A percentile compares a stretch with the other conserved stretches of the same genome.
Evolutionary conservation across 2,797 vertebrate species (phyloP).

Genomic region (Lemur catta): DNA sequence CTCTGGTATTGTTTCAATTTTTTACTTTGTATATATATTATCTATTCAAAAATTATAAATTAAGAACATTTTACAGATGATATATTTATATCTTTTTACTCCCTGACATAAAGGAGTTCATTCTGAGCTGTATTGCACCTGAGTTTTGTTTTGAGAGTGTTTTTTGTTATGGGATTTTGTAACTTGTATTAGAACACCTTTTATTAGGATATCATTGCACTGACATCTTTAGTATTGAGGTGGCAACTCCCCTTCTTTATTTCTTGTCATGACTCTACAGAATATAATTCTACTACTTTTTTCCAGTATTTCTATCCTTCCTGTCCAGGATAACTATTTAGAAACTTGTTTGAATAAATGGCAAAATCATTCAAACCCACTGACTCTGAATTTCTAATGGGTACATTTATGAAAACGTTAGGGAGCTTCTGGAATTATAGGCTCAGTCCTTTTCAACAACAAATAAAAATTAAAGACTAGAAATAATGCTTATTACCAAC

Average conservation of each 20-base stretch:
- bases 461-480: slow-evolving; percentile 46
- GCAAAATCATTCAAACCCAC: slow-evolving; percentile 26
- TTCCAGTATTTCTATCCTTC: background rate
- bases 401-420: slow-evolving; percentile 48
- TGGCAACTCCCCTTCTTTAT: background rate
- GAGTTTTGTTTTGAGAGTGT: slow-evolving; percentile 26
- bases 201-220: slow-evolving; percentile 43
- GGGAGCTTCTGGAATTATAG: background rate
- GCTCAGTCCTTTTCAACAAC: slow-evolving; percentile 13
- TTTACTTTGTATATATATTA: background rate
- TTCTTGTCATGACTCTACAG: background rate
- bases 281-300: slow-evolving; percentile 8
- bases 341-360: slow-evolving; percentile 34
- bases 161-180: slow-evolving; percentile 20
- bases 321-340: slow-evolving; percentile 20
- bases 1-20: background rate
- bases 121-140: background rate
- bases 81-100: background rate
- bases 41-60: background rate
- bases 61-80: background rate
- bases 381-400: slow-evolving; percentile 8
- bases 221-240: slow-evolving; percentile 44
- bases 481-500: slow-evolving; percentile 20
- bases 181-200: background rate
- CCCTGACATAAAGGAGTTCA: background rate